Evolutionary conservation across 2,113 vertebrate species (phyloP).

Genomic region (Dascyllus trimaculatus): DNA sequence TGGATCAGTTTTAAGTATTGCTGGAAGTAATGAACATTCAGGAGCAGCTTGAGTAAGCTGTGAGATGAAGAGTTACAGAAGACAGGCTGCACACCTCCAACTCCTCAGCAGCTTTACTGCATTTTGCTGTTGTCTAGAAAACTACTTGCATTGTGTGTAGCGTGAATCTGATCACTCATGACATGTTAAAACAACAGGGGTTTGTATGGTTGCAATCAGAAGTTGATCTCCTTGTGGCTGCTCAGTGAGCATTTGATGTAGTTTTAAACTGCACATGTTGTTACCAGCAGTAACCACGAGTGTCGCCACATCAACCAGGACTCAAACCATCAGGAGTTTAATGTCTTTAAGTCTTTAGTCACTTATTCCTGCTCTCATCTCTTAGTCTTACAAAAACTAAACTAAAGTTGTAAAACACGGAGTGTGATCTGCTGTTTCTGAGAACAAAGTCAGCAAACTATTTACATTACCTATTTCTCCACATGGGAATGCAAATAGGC

Average conservation of each 20-base stretch:
- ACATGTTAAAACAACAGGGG: constrained; percentile 9
- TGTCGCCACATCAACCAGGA: not conserved
- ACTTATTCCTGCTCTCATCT: not conserved
- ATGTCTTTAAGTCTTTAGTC: not conserved
- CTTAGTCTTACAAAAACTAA: not conserved
- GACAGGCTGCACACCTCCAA: not conserved
- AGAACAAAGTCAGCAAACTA: constrained; percentile 13
- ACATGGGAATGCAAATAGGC: constrained; percentile 7
- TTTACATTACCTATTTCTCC: constrained; percentile 21
- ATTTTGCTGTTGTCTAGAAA: not conserved
- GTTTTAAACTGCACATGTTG: too few relatives aligned
- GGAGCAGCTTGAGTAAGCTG: too few relatives aligned
- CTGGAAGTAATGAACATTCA: too few relatives aligned
- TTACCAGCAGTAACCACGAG: not conserved
- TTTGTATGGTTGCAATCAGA: constrained; percentile 18
- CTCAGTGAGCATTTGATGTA: not conserved
- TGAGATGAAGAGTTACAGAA: too few relatives aligned
- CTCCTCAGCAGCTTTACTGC: not conserved
- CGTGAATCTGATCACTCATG: not conserved
- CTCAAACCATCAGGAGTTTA: not conserved
- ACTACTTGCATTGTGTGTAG: not conserved
- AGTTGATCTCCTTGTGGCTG: not conserved
- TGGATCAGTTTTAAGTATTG: too few relatives aligned
- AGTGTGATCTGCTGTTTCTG: not conserved
- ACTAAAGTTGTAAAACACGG: not conserved